Conservation (phyloP, 2,888 invertebrate species). For the Sarcophaga rosellei region DNA sequence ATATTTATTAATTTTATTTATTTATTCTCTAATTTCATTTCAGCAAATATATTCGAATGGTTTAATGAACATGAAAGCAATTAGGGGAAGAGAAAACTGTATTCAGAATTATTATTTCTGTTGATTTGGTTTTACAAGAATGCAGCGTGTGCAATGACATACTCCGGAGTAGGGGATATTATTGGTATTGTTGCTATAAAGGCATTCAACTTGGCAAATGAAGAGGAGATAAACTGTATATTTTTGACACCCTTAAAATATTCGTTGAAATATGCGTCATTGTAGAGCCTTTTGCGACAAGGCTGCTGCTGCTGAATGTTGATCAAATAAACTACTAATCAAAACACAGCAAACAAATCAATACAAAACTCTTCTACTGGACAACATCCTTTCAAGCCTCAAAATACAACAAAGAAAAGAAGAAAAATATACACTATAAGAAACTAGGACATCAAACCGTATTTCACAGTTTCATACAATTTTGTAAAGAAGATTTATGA, state of each 20-base stretch:
- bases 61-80: too few relatives aligned
- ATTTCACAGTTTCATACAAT: too few relatives aligned
- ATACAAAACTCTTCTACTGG: not conserved
- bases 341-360: constrained; percentile 10
- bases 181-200: not conserved
- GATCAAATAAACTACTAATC: constrained; percentile 7
- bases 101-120: not conserved
- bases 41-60: too few relatives aligned
- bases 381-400: not conserved
- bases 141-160: not conserved
- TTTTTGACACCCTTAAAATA: not conserved
- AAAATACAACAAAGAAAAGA: constrained; percentile 1
- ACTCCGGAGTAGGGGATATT: constrained; percentile 2
- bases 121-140: not conserved
- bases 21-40: too few relatives aligned
- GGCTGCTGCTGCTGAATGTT: not conserved
- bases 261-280: constrained; percentile 28
- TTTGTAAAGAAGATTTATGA: too few relatives aligned
- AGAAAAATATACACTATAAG: not conserved
- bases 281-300: constrained; percentile 8
- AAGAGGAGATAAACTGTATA: constrained; percentile 23
- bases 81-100: too few relatives aligned
- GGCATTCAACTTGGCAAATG: constrained; percentile 4
- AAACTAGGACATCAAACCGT: too few relatives aligned
- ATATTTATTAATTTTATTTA: too few relatives aligned